A percentile compares a stretch with the other conserved stretches of the same genome.
phyloP scores from a whole-genome alignment of 2,888 invertebrate species.

The Drosophila macrothrix region DNA sequence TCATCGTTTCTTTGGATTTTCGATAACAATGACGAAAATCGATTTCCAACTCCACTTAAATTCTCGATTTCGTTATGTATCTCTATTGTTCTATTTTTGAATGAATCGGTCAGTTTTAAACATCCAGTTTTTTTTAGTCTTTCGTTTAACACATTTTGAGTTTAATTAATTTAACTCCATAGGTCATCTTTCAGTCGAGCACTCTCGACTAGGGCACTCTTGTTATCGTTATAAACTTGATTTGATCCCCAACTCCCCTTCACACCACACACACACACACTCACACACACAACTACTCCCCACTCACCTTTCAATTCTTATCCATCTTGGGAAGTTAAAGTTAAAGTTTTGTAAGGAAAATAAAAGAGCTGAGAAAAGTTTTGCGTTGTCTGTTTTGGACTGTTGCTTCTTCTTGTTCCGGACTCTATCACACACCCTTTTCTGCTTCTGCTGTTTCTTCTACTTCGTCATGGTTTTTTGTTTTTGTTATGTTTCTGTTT shows the following conservation, averaged over 20 bases:
- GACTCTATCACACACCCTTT: conserved; percentile 32
- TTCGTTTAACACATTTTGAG: not conserved
- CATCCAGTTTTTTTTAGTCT: not conserved
- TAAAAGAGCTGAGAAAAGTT: conserved; percentile 68
- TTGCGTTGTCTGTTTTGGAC: conserved; percentile 54
- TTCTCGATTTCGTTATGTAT: not conserved
- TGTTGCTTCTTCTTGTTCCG: conserved; percentile 54
- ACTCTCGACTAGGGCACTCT: not conserved
- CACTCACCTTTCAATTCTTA: conserved; percentile 49
- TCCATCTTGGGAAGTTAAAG: conserved; percentile 71
- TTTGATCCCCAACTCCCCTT: conserved; percentile 28
- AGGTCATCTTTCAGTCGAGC: conserved; percentile 11
- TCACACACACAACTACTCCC: conserved; percentile 1
- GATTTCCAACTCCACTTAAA: not conserved
- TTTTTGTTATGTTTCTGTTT: conserved; percentile 54
- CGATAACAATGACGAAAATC: not conserved
- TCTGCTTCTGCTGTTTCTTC: conserved; percentile 26
- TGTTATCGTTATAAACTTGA: conserved; percentile 61
- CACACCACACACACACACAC: not conserved
- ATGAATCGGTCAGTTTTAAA: not conserved
- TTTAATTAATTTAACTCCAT: not conserved
- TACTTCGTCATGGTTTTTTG: conserved; percentile 7
- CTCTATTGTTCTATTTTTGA: not conserved
- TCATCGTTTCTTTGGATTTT: not conserved
- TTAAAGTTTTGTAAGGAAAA: conserved; percentile 58